Conservation (phyloP, 2,888 invertebrate genomes). For the Acleris literana region DNA sequence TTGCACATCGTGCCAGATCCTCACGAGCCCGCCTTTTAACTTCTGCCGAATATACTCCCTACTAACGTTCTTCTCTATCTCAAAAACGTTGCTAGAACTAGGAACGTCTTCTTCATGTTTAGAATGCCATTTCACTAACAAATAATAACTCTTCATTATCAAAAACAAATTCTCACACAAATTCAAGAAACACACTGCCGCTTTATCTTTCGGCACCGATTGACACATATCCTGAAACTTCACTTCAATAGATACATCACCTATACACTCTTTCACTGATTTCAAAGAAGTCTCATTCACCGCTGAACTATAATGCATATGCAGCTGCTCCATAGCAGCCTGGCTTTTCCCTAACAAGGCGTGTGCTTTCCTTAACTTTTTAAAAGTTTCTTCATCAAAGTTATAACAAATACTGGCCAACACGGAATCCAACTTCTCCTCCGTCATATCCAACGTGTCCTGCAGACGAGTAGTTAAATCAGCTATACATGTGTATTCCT, state of each 20-base stretch:
- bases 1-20: constrained; percentile 97
- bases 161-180: constrained; percentile 94
- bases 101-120: constrained; percentile 67
- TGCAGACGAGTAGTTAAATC: constrained; percentile 93
- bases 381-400: constrained; percentile 91
- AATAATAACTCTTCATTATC: constrained; percentile 91
- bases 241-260: constrained; percentile 54
- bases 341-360: constrained; percentile 94
- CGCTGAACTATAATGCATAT: constrained; percentile 97
- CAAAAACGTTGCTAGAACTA: constrained; percentile 65
- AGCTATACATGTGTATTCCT: constrained; percentile 95
- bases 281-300: constrained; percentile 91
- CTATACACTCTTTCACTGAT: constrained; percentile 81
- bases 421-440: constrained; percentile 94
- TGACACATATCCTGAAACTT: constrained; percentile 93
- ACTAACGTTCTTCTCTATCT: constrained; percentile 87
- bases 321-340: constrained; percentile 96
- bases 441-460: constrained; percentile 95
- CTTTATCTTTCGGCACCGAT: constrained; percentile 70
- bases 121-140: constrained; percentile 90
- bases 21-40: constrained; percentile 91
- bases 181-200: constrained; percentile 89
- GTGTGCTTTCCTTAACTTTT: constrained; percentile 94
- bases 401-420: constrained; percentile 89
- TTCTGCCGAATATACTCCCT: constrained; percentile 93